A percentile compares a stretch with the other conserved stretches of the same genome.
Evolutionary conservation across 2,113 vertebrate species (phyloP).

Genomic region (Coptodon bakossiorum): DNA sequence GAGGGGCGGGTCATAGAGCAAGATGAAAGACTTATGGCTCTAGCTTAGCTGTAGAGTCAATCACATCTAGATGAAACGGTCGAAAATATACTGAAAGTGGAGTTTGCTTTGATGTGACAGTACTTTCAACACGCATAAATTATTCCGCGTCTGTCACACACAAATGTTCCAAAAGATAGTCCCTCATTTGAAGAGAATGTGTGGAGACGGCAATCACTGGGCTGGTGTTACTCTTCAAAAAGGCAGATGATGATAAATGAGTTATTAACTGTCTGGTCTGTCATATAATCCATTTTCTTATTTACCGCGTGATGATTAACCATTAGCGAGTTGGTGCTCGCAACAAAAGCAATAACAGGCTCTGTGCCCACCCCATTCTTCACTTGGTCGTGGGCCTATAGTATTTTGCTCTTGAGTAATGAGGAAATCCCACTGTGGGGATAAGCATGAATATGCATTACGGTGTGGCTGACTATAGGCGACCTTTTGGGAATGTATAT

Average conservation of each 20-base stretch:
- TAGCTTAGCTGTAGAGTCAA: background rate
- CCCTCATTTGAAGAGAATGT: background rate
- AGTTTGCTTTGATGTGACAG: slow-evolving; percentile 30
- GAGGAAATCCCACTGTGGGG: background rate
- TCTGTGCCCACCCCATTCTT: background rate
- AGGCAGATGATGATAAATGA: slow-evolving; percentile 21
- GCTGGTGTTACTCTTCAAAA: background rate
- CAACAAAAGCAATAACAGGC: slow-evolving; percentile 37
- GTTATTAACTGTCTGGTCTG: background rate
- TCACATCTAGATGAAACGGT: slow-evolving; percentile 17
- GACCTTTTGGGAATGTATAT: slow-evolving; percentile 10
- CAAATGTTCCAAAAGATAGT: slow-evolving; percentile 10
- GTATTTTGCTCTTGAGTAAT: background rate
- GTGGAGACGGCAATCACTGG: background rate
- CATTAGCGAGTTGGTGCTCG: slow-evolving; percentile 18
- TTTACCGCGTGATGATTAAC: slow-evolving; percentile 42
- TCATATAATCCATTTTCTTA: slow-evolving; percentile 40
- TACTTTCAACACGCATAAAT: slow-evolving; percentile 16
- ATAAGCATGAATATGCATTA: slow-evolving; percentile 17
- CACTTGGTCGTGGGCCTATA: background rate
- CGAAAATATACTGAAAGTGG: slow-evolving; percentile 17
- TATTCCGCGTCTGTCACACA: slow-evolving; percentile 26
- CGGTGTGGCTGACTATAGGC: background rate
- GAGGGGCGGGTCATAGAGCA: background rate
- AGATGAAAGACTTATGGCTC: slow-evolving; percentile 10